Evolutionary conservation across 2,113 vertebrate genomes (phyloP), one percentile per base, ranked within the genome.

Genomic region (Antigone vipio): DNA sequence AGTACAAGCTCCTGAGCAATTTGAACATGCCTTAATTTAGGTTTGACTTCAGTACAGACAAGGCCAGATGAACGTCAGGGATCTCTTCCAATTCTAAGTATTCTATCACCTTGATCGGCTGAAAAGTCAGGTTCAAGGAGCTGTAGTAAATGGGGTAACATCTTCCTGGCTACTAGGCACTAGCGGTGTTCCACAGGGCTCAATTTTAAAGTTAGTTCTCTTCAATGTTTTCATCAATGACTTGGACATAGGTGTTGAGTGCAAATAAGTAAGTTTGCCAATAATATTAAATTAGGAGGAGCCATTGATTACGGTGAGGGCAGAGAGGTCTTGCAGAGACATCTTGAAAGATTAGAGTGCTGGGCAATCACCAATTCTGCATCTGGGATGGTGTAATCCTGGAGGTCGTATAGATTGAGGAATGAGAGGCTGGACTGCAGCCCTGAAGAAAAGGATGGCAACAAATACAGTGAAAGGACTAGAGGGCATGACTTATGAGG

Each of bases 401-500:
- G 19, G 7, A 35, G 59, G 12, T 45, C 0, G 0, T 29, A 69
- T 1, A 52, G 40, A 35, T 2, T 3, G 5, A 59, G 15, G 14
- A 5, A 52, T 68, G 15, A 42, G 7, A 73, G 16, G 5, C 24
- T 84, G 22, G 22, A 76, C 5, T 17, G 5, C 9, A 80, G 12
- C 12, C 53, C 26, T 81, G 40, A 11, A 85, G 32, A 81, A 79
- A 79, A 56, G 20, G 1, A 66, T 9, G 22, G 3, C 52, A 85
- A 35, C 6, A 45, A 81, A 60, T 22, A 45, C 14, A 6, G 18
- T 27, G 16, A 68, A 49, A 75, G 24, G 19, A 16, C 9, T 34
- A 66, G 13, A 53, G 5, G 2, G 1, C n/a, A 42, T 82, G 34
- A 85, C 8, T 73, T 58, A 52, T 0, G 5, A 27, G 13, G 5